Percentiles rank a stretch among this genome's conserved stretches.
These are phyloP conservation scores for Ceraclea dissimilis DNA, from an alignment of 2,888 invertebrate genomes.

Conservation along the genomic window DNA sequence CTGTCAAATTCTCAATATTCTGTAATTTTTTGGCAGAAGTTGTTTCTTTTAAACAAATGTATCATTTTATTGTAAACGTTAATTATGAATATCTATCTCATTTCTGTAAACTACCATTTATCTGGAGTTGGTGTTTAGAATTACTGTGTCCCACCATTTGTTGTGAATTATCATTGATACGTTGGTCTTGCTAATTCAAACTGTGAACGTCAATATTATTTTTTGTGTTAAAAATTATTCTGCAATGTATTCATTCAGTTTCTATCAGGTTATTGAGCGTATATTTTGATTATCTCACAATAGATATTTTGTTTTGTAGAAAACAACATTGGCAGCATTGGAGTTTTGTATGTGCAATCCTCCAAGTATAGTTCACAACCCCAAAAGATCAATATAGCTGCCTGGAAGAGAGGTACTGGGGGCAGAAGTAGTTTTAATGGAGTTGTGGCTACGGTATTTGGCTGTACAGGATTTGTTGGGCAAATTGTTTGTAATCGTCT, in stretches of 20 bases:
- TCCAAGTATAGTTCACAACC: slow-evolving; percentile 48
- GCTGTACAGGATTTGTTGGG: slow-evolving; percentile 85
- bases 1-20: slow-evolving; percentile 16
- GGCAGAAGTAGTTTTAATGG: slow-evolving; percentile 97
- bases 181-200: too few species aligned
- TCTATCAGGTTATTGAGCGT: too few species aligned
- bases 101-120: too few species aligned
- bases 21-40: slow-evolving; percentile 1
- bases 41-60: too few species aligned
- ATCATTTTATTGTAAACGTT: background rate
- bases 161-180: too few species aligned
- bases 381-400: slow-evolving; percentile 51
- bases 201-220: too few species aligned
- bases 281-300: background rate
- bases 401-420: slow-evolving; percentile 76
- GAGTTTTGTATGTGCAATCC: slow-evolving; percentile 43
- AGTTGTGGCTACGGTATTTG: slow-evolving; percentile 96
- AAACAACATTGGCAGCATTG: slow-evolving; percentile 35
- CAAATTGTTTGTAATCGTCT: slow-evolving; percentile 80
- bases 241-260: too few species aligned
- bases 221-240: too few species aligned
- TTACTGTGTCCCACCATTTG: too few species aligned
- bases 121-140: too few species aligned
- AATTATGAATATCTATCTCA: too few species aligned
- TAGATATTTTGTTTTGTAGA: slow-evolving; percentile 31